Percentiles rank a stretch among this genome's conserved stretches.
Conservation (phyloP, 2,888 invertebrate species). For the Mesochorus sp. region DNA sequence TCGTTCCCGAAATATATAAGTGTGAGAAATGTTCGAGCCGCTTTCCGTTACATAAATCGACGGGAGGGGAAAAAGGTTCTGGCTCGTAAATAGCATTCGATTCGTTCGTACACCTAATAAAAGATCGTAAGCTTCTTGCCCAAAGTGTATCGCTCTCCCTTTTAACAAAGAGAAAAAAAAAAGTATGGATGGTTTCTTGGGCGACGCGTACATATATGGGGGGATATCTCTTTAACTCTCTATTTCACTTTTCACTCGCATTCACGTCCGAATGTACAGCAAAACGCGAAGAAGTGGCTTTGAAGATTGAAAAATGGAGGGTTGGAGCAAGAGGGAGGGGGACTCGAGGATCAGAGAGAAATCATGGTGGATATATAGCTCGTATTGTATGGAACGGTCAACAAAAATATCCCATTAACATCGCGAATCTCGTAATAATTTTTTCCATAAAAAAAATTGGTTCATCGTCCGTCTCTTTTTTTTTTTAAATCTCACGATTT, state of each 20-base stretch:
- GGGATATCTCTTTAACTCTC: not conserved
- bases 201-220: conserved; percentile 12
- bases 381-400: not conserved
- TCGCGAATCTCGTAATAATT: not conserved
- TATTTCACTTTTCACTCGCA: not conserved
- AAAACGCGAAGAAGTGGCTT: not conserved
- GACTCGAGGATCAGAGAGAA: conserved; percentile 24
- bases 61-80: conserved; percentile 9
- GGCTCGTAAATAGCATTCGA: conserved; percentile 5
- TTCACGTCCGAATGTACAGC: not conserved
- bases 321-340: conserved; percentile 7
- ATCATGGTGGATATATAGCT: conserved; percentile 11
- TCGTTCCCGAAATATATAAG: not conserved
- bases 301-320: conserved; percentile 2
- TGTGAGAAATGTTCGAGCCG: not conserved
- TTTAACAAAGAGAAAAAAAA: conserved; percentile 43
- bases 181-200: conserved; percentile 21
- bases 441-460: too few species aligned
- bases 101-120: conserved; percentile 65
- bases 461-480: too few species aligned
- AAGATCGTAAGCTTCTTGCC: conserved; percentile 66
- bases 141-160: conserved; percentile 47
- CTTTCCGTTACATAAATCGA: conserved; percentile 6
- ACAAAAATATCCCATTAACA: not conserved
- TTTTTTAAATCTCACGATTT: too few species aligned